Evolutionary conservation across 1,140 invertebrate species (phyloP).

Genomic region (Batillaria attramentaria): DNA sequence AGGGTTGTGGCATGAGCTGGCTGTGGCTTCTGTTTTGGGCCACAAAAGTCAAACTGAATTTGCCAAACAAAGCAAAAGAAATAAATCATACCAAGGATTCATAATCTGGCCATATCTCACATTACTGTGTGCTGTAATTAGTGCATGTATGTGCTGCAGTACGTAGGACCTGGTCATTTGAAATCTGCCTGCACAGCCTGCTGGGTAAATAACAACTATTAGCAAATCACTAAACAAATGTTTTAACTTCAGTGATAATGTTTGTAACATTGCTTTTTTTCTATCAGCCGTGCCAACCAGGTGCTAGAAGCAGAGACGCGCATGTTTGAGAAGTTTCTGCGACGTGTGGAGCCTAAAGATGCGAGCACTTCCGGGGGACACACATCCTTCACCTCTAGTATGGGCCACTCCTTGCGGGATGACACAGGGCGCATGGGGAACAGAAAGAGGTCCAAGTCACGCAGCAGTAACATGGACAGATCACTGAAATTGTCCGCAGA

Average conservation of each 20-base stretch:
- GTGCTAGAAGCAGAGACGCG: conserved; percentile 69
- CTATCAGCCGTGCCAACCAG: conserved; percentile 67
- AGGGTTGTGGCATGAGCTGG: too few species aligned
- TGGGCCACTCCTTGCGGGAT: conserved; percentile 47
- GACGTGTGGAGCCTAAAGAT: conserved; percentile 67
- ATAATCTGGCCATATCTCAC: too few species aligned
- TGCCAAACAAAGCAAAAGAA: too few species aligned
- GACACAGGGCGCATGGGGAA: conserved; percentile 46
- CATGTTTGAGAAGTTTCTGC: conserved; percentile 72
- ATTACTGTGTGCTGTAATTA: too few species aligned
- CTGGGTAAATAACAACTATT: not conserved
- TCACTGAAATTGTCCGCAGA: conserved; percentile 67
- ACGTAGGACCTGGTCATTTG: not conserved
- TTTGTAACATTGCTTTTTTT: conserved; percentile 25
- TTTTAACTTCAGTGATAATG: conserved; percentile 1
- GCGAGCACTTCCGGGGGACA: not conserved
- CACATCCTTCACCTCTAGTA: conserved; percentile 15
- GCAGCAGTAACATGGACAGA: conserved; percentile 63
- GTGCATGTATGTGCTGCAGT: too few species aligned
- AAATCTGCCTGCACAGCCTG: not conserved
- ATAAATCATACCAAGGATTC: too few species aligned
- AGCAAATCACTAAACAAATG: not conserved
- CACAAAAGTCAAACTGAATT: too few species aligned
- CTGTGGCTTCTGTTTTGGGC: too few species aligned
- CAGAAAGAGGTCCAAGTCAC: conserved; percentile 66